Percentiles rank a stretch among this genome's conserved stretches.
These are phyloP conservation scores for Callionymus lyra DNA, from an alignment of 2,113 vertebrate genomes.

Conservation along the genomic window DNA sequence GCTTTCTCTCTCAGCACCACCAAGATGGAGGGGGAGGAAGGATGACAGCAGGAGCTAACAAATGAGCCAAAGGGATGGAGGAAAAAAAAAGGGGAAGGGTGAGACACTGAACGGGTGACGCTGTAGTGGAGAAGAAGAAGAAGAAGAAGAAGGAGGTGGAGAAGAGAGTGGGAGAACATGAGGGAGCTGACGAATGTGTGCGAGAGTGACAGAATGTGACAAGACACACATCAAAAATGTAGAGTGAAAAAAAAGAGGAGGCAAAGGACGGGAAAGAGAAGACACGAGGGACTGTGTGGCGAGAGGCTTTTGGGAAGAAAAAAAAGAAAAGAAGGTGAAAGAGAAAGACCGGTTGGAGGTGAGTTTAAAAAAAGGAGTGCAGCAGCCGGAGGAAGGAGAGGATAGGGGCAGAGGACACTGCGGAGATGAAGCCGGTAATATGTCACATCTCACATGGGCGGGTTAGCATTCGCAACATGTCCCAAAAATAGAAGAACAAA, in stretches of 20 bases:
- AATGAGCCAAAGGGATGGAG: slow-evolving; percentile 44
- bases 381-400: slow-evolving; percentile 3
- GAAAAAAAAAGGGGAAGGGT: slow-evolving; percentile 22
- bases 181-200: slow-evolving; percentile 20
- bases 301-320: background rate
- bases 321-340: slow-evolving; percentile 5
- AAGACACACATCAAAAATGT: slow-evolving; percentile 35
- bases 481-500: slow-evolving; percentile 12
- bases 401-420: slow-evolving; percentile 50
- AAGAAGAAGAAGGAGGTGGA: slow-evolving; percentile 32
- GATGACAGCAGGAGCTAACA: slow-evolving; percentile 40
- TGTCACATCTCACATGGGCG: slow-evolving; percentile 43
- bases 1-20: slow-evolving; percentile 68
- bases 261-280: slow-evolving; percentile 16
- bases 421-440: slow-evolving; percentile 41
- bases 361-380: slow-evolving; percentile 16
- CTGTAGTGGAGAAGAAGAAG: slow-evolving; percentile 18
- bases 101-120: slow-evolving; percentile 31
- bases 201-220: slow-evolving; percentile 47
- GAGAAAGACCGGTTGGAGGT: slow-evolving; percentile 6
- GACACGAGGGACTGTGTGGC: slow-evolving; percentile 10
- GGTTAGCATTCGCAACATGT: slow-evolving; percentile 10
- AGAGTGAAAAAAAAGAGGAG: slow-evolving; percentile 1
- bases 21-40: slow-evolving; percentile 63
- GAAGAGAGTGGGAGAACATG: slow-evolving; percentile 30